Evolutionary conservation across 2,797 vertebrate species (phyloP).

Genomic region (Delichon dasypus): DNA sequence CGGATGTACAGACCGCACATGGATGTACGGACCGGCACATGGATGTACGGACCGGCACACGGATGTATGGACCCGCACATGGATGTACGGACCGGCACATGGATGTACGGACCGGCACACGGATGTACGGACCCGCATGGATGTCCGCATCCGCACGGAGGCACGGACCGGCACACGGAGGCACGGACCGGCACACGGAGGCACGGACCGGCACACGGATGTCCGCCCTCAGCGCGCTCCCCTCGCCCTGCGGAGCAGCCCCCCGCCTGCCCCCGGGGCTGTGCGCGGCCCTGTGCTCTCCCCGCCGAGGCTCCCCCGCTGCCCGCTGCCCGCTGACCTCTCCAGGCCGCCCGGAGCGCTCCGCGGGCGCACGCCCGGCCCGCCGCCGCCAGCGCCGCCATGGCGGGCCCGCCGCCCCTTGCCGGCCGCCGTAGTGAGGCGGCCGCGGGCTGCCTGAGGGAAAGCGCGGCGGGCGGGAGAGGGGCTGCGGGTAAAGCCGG

Average conservation of each 20-base stretch:
- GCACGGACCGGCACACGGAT: not conserved
- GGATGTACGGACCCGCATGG: not conserved
- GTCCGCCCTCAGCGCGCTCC: not conserved
- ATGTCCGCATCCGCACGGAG: no score
- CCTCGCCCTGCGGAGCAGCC: not conserved
- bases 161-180: no score
- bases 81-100: not conserved
- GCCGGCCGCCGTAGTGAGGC: not conserved
- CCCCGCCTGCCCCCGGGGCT: not conserved
- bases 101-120: not conserved
- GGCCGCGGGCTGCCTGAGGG: not conserved
- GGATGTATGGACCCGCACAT: no score
- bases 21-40: no score
- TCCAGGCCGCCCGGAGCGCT: not conserved
- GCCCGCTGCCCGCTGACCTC: not conserved
- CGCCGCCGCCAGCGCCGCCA: not conserved
- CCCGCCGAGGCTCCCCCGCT: not conserved
- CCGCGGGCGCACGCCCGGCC: not conserved
- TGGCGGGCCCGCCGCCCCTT: not conserved
- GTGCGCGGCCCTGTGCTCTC: not conserved
- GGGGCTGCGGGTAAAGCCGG: accelerated
- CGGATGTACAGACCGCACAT: no score
- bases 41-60: no score
- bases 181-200: no score
- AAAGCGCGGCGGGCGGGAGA: accelerated